phyloP scores from a whole-genome alignment of 2,113 vertebrate genomes.

The Willisornis vidua region DNA sequence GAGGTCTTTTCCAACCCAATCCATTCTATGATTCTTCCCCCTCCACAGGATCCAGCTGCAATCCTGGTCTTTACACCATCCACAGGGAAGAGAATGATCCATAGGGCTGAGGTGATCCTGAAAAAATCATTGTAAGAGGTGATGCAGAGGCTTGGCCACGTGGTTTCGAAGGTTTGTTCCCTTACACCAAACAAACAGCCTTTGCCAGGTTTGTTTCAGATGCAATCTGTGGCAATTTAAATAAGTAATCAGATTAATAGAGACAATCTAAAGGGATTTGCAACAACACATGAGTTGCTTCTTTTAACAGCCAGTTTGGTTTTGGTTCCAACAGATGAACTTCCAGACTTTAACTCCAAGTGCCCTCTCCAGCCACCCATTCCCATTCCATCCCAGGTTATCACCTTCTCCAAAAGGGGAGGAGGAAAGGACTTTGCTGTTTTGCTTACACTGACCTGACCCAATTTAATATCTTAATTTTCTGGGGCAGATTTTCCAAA shows the following conservation, averaged over 20 bases:
- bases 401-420: neutral
- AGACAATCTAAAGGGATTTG: neutral
- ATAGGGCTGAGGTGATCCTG: neutral
- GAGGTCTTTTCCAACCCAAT: too few species aligned
- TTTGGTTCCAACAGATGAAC: neutral
- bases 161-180: neutral
- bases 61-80: neutral
- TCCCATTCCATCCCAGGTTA: neutral
- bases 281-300: fast-evolving
- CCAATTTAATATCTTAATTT: neutral
- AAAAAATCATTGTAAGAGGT: neutral
- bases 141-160: neutral
- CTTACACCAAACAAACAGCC: neutral
- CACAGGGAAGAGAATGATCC: neutral
- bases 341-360: neutral
- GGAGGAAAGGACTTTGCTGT: neutral
- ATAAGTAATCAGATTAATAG: neutral
- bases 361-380: fast-evolving
- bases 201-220: neutral
- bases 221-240: neutral
- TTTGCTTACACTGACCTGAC: neutral
- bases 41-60: neutral
- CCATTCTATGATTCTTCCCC: too few species aligned
- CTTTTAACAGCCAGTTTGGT: fast-evolving
- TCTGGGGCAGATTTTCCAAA: neutral